These are phyloP conservation scores for Eudyptes chrysolophus DNA, from an alignment of 2,113 vertebrate genomes.

Conservation along the genomic window DNA sequence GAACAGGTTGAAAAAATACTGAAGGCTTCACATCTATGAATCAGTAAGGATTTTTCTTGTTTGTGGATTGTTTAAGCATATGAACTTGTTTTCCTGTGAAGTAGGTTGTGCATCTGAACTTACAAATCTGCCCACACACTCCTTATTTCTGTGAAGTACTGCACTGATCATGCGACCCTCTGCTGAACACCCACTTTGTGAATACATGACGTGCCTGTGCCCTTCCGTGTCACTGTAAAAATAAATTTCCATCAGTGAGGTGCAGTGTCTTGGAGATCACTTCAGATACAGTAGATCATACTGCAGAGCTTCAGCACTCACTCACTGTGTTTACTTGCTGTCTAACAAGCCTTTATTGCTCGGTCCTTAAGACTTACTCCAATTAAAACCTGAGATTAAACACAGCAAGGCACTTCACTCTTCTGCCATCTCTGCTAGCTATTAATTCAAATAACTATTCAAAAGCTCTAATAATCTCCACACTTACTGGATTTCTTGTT, in stretches of 20 bases:
- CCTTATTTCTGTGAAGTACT: background rate
- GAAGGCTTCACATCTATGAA: background rate
- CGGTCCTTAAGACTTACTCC: background rate
- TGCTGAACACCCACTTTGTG: background rate
- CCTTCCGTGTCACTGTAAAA: constrained; percentile 28
- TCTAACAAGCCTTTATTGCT: background rate
- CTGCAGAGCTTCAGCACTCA: background rate
- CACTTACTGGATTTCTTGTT: background rate
- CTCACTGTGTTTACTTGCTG: background rate
- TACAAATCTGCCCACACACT: background rate
- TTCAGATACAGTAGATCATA: background rate
- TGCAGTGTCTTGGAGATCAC: background rate
- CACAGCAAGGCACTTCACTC: background rate
- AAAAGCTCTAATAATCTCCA: background rate
- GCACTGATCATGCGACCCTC: background rate
- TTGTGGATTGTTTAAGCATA: background rate
- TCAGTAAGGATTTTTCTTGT: background rate
- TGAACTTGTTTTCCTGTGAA: background rate
- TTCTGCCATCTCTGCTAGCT: background rate
- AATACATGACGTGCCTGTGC: constrained; percentile 11
- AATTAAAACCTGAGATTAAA: background rate
- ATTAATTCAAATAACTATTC: background rate
- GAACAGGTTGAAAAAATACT: background rate
- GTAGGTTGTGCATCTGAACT: background rate
- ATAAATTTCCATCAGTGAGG: background rate